Evolutionary conservation across 2,113 vertebrate species (phyloP), one percentile per base, ranked within the genome.

Genomic region (Grus americana): DNA sequence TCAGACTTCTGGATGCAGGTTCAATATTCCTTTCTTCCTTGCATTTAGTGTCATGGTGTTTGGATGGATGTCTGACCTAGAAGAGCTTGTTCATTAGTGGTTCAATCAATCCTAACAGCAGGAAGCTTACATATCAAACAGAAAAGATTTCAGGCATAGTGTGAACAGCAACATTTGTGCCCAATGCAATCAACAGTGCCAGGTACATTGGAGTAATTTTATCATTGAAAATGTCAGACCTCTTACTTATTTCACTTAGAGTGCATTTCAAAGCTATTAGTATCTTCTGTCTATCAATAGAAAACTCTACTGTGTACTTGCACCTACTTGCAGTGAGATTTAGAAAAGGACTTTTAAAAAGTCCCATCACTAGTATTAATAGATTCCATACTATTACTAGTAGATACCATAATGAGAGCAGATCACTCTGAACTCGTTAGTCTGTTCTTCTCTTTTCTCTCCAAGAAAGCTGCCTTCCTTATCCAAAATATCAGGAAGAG

Each of bases 111-210:
- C 59, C 12, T 54, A 86, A 24, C 36, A 83, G 66, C 42, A 29
- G 50, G 91, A 95, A 88, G 34, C 44, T 82, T 82, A 70, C 58
- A 11, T 94, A 90, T 79, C 58, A 95, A 94, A 80, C 59, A 92
- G 90, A 71, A 90, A 82, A 88, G 16, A 92, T 90, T 90, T 88
- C 49, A 88, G 86, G 58, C 86, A 16, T 80, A 73, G 40, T 80
- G 63, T 88, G 67, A 86, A 66, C 67, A 88, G 47, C 49, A 68
- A 20, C 11, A 27, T 86, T 83, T 86, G 24, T 54, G 46, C 44
- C 46, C 24, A 34, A 3, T 90, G 23, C n/a, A 65, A 2, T 88
- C 63, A 88, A 18, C 58, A 5, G 57, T 93, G 26, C 44, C 16
- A 40, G 18, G 6, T 86, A 65, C 40, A 8, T 22, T 36, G 44